These are phyloP conservation scores for Xenops minutus DNA, from an alignment of 2,797 vertebrate species.

Conservation along the genomic window DNA sequence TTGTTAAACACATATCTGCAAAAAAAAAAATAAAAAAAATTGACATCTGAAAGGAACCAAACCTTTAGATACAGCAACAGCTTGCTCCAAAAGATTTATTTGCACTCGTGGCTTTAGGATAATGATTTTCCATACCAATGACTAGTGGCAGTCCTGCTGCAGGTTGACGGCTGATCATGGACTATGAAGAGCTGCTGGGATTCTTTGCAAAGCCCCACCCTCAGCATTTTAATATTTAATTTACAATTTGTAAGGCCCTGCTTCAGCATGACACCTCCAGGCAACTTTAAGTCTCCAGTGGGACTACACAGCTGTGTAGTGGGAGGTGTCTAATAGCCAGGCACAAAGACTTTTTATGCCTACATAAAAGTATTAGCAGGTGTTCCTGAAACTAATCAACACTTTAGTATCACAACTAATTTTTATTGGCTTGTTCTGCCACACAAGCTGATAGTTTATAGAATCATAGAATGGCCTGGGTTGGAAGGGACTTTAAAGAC, in stretches of 20 bases:
- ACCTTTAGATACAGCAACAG: background rate
- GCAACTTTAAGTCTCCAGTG: background rate
- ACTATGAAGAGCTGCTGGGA: background rate
- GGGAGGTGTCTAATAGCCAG: background rate
- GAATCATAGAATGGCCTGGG: background rate
- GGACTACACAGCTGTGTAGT: background rate
- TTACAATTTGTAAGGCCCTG: background rate
- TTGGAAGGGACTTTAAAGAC: background rate
- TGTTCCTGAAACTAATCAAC: background rate
- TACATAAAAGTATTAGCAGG: background rate
- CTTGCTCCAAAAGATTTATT: background rate
- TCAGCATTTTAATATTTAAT: background rate
- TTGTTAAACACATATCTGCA: background rate
- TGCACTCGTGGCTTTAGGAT: background rate
- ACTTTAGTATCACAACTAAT: background rate
- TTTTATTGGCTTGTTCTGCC: background rate
- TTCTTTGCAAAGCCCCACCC: background rate
- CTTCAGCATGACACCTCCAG: background rate
- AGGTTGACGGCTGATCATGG: fast-evolving
- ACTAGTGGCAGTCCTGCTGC: background rate
- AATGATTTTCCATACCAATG: background rate
- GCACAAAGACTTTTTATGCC: background rate
- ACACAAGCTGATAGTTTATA: background rate
- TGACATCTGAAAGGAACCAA: background rate
- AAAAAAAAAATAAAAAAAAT: too few relatives aligned